Base-by-base conservation (phyloP, 2,888 invertebrate genomes). In the Pyrrhosoma nymphula region DNA sequence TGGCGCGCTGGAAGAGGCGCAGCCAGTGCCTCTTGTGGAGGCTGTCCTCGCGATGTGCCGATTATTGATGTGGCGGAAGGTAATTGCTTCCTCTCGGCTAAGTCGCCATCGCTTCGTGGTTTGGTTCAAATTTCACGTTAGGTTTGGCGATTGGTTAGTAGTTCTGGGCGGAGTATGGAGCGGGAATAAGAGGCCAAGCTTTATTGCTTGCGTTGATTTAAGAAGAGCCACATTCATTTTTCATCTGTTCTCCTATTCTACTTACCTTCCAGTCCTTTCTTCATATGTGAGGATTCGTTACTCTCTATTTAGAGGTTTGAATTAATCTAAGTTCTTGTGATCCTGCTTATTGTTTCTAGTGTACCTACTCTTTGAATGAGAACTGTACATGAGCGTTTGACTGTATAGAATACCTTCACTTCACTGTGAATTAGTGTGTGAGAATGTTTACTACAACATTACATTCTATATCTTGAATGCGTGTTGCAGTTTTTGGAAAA, bases 1-100 rank as follows among this genome's bases (percentile, higher is more conserved):
- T 3, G 12, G n/a, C 20, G 26, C n/a, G n/a, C 30, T 63, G 23
- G 10, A n/a, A 20, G 69, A 26, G 18, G 23, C 26, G 69, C 69
- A 16, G 35, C 35, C 30, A n/a, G 26, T 35, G 30, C 82, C 82
- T 82, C 26, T 82, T 8, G 82, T 35, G 82, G 82, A n/a, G 30
- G 30, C 82, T 35, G 82, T 82, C 82, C 82, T 82, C 82, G 82
- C 35, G 1, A 82, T 82, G 18, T 20, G 82, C 16, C 35, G 30
- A 35, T 82, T 35, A 35, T 82, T 82, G 35, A 82, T 82, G 82
- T 82, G 82, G 82, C 82, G 30, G 82, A 82, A 35, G 82, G 82
- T 35, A 82, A 82, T 35, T 35, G 82, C 82, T 82, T 82, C 82
- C 82, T 30, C 82, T 82, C 30, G 10, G 23, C n/a, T 69, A 69